Evolutionary conservation across 2,888 invertebrate genomes (phyloP), one percentile per base, ranked within the genome.

Genomic region (Salticus scenicus): DNA sequence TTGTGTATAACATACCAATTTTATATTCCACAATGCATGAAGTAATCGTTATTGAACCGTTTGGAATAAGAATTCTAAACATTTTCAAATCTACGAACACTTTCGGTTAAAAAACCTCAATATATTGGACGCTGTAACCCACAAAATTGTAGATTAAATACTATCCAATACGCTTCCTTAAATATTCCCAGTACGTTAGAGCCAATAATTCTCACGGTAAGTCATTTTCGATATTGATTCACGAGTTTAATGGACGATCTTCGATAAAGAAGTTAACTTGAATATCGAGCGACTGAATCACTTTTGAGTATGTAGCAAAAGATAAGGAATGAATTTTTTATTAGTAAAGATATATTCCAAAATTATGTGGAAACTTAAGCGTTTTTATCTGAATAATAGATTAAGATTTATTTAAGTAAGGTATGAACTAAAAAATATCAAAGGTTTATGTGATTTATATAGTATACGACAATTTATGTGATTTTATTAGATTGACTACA

Each of bases 261-360:
- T 47, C 47, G 8, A 47, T 47, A 2, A 17, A 47, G 17, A 2
- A 7, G 17, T 12, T 10, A 47, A 47, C 47, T 47, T 17, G 47
- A 2, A n/a, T n/a, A 2, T 2, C 47, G 2, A 17, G 47, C 7
- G 17, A 17, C 17, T 5, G 47, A n/a, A 5, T 2, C 17, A n/a
- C 17, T 47, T 17, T 12, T 17, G 2, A 47, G 47, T 17, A 47
- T 17, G 47, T 47, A n/a, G 47, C 17, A 47, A 47, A n/a, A n/a
- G n/a, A n/a, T n/a, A n/a, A n/a, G n/a, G n/a, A 47, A 47, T 47
- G 47, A 47, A 47, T 47, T 47, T 47, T 47, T 47, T 47, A 47
- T 47, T 12, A 47, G 17, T 10, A 17, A 47, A 47, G 2, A 2
- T 2, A n/a, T n/a, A n/a, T n/a, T n/a, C n/a, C n/a, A n/a, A n/a